Conservation (phyloP, 2,888 invertebrate genomes). For the Phorcus lineatus region DNA sequence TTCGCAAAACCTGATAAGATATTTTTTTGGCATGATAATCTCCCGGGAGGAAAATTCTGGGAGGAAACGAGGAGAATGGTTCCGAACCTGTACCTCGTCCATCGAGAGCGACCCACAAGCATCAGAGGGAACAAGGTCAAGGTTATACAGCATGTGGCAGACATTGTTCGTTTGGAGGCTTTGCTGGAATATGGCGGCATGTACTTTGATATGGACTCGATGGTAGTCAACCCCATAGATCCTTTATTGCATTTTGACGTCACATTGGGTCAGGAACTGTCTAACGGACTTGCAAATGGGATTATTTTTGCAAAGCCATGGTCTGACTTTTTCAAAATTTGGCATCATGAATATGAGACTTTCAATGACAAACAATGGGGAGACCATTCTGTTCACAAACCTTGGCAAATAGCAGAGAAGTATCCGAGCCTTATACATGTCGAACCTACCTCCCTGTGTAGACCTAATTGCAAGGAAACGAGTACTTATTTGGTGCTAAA, state of each 20-base stretch:
- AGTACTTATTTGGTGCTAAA: neutral
- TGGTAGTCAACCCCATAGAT: too few species aligned
- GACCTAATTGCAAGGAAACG: neutral
- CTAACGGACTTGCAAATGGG: neutral
- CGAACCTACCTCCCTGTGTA: neutral
- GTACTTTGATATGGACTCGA: too few species aligned
- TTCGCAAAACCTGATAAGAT: too few species aligned
- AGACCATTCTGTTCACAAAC: neutral
- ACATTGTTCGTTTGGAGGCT: too few species aligned
- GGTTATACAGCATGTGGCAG: neutral
- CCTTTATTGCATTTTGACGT: neutral
- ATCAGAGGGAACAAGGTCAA: neutral
- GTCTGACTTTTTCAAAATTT: neutral
- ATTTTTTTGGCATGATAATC: too few species aligned
- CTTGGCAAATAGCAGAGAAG: neutral
- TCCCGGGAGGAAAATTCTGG: too few species aligned
- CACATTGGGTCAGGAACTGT: neutral
- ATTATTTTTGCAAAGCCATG: neutral
- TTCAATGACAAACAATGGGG: neutral
- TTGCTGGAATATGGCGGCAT: too few species aligned
- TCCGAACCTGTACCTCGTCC: neutral
- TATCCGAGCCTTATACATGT: neutral
- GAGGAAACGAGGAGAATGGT: too few species aligned
- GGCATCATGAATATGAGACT: too few species aligned
- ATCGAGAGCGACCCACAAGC: too few species aligned